These are phyloP conservation scores for Hypotaenidia okinawae DNA, from an alignment of 2,797 vertebrate species.

Conservation along the genomic window DNA sequence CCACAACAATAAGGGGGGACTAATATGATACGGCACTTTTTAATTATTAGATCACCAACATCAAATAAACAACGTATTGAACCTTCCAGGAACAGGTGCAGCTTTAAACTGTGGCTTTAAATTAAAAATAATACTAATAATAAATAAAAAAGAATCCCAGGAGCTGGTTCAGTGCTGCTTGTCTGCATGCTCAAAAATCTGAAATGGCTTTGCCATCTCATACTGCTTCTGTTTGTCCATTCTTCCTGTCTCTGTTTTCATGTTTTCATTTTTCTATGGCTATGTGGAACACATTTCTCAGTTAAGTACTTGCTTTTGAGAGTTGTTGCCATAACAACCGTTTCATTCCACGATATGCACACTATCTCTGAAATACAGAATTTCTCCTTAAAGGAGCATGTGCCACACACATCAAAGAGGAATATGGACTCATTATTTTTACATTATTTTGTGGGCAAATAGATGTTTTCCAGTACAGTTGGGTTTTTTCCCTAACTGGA, in stretches of 20 bases:
- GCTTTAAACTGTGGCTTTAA: slow-evolving; percentile 53
- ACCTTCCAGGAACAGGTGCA: slow-evolving; percentile 2
- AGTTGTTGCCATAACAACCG: slow-evolving; percentile 88
- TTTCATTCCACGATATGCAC: slow-evolving; percentile 83
- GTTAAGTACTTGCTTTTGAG: slow-evolving; percentile 86
- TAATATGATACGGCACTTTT: not conserved
- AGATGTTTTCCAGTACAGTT: slow-evolving; percentile 79
- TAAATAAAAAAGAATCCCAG: not conserved
- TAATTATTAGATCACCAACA: slow-evolving; percentile 18
- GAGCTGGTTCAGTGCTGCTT: not conserved
- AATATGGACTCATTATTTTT: slow-evolving; percentile 83
- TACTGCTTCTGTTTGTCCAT: slow-evolving; percentile 77
- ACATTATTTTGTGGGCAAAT: slow-evolving; percentile 84
- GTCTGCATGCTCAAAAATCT: slow-evolving; percentile 39
- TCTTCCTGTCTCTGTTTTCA: slow-evolving; percentile 83
- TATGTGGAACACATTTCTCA: slow-evolving; percentile 84
- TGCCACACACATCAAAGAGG: slow-evolving; percentile 83
- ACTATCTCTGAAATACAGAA: slow-evolving; percentile 85
- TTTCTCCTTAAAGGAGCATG: slow-evolving; percentile 84
- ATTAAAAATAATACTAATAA: not conserved
- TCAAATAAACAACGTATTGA: slow-evolving; percentile 23
- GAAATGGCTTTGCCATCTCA: slow-evolving; percentile 68
- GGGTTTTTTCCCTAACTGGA: slow-evolving; percentile 71
- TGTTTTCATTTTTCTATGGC: slow-evolving; percentile 83
- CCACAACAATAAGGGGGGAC: not conserved